These are phyloP conservation scores for Ctenochaetus hawaiiensis DNA, from an alignment of 2,797 vertebrate genomes.

Conservation along the genomic window DNA sequence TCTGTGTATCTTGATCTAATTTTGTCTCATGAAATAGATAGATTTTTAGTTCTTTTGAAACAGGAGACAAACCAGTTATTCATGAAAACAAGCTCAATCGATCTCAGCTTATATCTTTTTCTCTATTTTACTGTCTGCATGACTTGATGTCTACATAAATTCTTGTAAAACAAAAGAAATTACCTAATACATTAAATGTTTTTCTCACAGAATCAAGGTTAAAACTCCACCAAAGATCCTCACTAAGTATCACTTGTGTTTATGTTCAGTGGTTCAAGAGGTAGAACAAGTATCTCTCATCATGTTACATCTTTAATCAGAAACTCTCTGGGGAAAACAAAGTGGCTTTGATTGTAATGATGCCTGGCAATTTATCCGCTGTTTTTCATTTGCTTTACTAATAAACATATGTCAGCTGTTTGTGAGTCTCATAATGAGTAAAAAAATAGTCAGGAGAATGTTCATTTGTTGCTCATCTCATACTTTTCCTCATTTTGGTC, in stretches of 20 bases:
- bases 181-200: background rate
- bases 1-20: background rate
- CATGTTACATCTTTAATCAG: constrained; percentile 57
- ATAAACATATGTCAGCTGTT: constrained; percentile 70
- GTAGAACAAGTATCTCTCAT: constrained; percentile 45
- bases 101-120: background rate
- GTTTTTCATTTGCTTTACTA: constrained; percentile 69
- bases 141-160: background rate
- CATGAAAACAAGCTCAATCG: background rate
- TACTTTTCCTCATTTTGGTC: background rate
- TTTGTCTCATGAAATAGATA: background rate
- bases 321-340: constrained; percentile 55
- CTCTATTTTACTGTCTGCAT: background rate
- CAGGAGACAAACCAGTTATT: background rate
- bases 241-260: constrained; percentile 30
- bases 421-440: constrained; percentile 21
- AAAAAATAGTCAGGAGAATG: constrained; percentile 24
- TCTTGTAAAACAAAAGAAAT: background rate
- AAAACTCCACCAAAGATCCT: constrained; percentile 34
- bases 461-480: constrained; percentile 27
- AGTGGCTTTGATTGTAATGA: constrained; percentile 68
- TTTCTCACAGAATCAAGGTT: constrained; percentile 27
- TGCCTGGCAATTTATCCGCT: constrained; percentile 66
- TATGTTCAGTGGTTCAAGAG: constrained; percentile 22
- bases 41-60: background rate